phyloP scores from a whole-genome alignment of 2,113 vertebrate genomes.

The Dromas ardeola region DNA sequence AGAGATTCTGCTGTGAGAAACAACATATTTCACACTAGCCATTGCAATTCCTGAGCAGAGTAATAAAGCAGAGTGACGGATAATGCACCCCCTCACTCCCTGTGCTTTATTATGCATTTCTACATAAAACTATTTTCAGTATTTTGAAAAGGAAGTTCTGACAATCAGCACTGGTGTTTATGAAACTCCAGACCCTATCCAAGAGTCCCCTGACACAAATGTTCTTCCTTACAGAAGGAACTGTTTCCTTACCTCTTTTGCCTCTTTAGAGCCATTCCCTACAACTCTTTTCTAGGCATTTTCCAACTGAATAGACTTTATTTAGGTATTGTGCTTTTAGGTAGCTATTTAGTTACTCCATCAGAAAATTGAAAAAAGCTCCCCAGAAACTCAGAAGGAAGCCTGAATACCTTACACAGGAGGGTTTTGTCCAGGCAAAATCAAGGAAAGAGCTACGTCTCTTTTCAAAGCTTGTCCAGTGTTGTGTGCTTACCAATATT shows the following conservation, averaged over 20 bases:
- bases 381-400: background rate
- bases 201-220: slow-evolving; percentile 45
- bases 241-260: slow-evolving; percentile 48
- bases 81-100: background rate
- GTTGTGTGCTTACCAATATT: background rate
- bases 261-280: background rate
- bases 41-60: slow-evolving; percentile 33
- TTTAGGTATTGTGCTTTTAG: background rate
- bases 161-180: slow-evolving; percentile 50
- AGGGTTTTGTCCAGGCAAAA: background rate
- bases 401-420: background rate
- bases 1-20: slow-evolving; percentile 60
- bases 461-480: background rate
- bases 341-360: background rate
- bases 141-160: slow-evolving; percentile 61
- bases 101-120: slow-evolving; percentile 34
- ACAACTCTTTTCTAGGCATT: background rate
- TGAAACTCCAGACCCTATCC: slow-evolving; percentile 56
- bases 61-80: slow-evolving; percentile 52
- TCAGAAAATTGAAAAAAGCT: background rate
- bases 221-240: slow-evolving; percentile 53
- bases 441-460: background rate
- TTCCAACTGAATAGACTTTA: slow-evolving; percentile 12
- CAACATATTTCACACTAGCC: slow-evolving; percentile 38
- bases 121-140: slow-evolving; percentile 44